These are phyloP conservation scores for Bugulina stolonifera DNA, from an alignment of 2,888 invertebrate species.

Conservation along the genomic window DNA sequence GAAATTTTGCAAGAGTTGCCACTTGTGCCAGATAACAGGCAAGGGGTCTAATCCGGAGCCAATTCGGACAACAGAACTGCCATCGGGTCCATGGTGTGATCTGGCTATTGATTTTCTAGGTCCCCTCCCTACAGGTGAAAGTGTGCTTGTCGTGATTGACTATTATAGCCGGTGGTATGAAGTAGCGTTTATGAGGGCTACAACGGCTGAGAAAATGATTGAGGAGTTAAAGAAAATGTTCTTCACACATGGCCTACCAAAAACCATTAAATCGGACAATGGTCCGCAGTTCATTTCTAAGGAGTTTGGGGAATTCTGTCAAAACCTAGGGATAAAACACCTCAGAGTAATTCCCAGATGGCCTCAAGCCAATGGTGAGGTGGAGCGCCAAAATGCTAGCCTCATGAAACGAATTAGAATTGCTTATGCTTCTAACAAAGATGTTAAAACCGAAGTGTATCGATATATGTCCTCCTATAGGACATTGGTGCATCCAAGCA, in stretches of 20 bases:
- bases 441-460: neutral
- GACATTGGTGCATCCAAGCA: neutral
- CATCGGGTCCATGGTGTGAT: neutral
- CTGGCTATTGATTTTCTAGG: neutral
- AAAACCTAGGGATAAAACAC: neutral
- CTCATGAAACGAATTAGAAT: neutral
- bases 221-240: neutral
- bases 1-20: neutral
- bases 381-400: neutral
- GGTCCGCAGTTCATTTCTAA: neutral
- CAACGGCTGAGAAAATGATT: neutral
- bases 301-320: neutral
- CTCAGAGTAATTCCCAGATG: neutral
- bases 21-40: neutral
- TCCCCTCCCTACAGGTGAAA: neutral
- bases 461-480: neutral
- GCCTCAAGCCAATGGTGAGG: neutral
- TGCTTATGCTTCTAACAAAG: neutral
- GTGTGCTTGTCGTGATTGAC: neutral
- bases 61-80: neutral
- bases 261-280: neutral
- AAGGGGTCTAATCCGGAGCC: neutral
- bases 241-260: neutral
- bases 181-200: neutral
- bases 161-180: conserved; percentile 6